A percentile compares a stretch with the other conserved stretches of the same genome.
Evolutionary conservation across 2,888 invertebrate genomes (phyloP).

Genomic region (Microchrysa polita): DNA sequence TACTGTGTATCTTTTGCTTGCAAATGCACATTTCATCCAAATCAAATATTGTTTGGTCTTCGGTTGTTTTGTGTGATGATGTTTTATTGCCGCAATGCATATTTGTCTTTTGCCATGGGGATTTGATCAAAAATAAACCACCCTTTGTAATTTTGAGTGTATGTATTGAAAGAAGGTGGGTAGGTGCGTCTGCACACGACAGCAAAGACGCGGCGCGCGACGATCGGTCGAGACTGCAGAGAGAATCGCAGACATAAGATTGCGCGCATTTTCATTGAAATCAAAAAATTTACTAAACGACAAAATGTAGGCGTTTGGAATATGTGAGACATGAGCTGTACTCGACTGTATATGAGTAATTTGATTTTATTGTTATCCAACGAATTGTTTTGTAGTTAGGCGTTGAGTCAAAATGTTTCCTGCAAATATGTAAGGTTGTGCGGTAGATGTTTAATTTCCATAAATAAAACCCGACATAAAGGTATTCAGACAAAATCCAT

Average conservation of each 20-base stretch:
- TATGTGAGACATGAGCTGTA: conserved; percentile 25
- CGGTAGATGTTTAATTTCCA: conserved; percentile 15
- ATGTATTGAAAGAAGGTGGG: too few relatives aligned
- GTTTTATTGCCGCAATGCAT: conserved; percentile 45
- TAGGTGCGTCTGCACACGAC: too few relatives aligned
- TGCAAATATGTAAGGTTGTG: conserved; percentile 16
- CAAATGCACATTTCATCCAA: conserved; percentile 35
- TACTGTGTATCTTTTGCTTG: too few relatives aligned
- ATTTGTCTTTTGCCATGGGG: conserved; percentile 43
- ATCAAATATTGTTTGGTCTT: conserved; percentile 16
- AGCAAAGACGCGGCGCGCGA: too few relatives aligned
- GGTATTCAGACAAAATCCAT: too few relatives aligned
- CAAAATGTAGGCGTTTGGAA: conserved; percentile 33
- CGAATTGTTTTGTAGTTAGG: conserved; percentile 20
- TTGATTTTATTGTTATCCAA: conserved; percentile 31
- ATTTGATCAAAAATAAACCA: background rate
- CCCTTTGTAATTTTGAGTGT: too few relatives aligned
- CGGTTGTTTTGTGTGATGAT: conserved; percentile 28
- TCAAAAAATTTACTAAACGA: conserved; percentile 25
- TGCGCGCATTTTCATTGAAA: conserved; percentile 20
- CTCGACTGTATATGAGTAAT: conserved; percentile 38
- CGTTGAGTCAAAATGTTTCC: conserved; percentile 20
- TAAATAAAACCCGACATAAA: background rate
- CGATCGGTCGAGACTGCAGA: too few relatives aligned
- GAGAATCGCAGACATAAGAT: too few relatives aligned